phyloP scores from a whole-genome alignment of 2,888 invertebrate genomes.

The Elaeidobius kamerunicus region DNA sequence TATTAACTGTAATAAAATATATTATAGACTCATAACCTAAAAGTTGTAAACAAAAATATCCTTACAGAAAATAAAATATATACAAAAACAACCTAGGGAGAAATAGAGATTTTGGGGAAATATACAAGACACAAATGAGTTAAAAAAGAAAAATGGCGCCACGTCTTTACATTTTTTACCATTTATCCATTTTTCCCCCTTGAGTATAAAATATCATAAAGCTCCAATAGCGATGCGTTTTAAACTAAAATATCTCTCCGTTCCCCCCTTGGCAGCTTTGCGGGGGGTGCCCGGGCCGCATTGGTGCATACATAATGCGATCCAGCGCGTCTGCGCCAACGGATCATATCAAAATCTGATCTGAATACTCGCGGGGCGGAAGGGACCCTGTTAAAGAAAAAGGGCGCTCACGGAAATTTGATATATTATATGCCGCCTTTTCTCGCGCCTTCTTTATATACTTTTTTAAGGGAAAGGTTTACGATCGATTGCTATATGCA shows the following conservation, averaged over 20 bases:
- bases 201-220: conserved; percentile 35
- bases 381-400: conserved; percentile 7
- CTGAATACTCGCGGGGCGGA: conserved; percentile 27
- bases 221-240: conserved; percentile 48
- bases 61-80: no score
- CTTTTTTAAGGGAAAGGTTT: no score
- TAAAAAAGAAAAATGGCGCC: no score
- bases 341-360: conserved; percentile 41
- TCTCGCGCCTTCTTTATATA: conserved; percentile 27
- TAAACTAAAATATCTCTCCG: conserved; percentile 49
- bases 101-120: no score
- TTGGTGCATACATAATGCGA: conserved; percentile 53
- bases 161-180: conserved; percentile 19
- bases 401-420: conserved; percentile 20
- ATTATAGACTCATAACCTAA: no score
- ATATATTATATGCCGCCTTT: conserved; percentile 30
- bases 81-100: no score
- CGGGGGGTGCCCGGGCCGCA: conserved; percentile 44
- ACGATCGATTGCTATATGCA: no score
- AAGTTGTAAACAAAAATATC: no score
- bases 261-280: conserved; percentile 41
- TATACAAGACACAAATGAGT: no score
- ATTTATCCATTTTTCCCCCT: conserved; percentile 17
- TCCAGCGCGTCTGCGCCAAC: conserved; percentile 46
- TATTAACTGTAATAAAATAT: no score